A percentile compares a stretch with the other conserved stretches of the same genome.
Evolutionary conservation across 2,888 invertebrate species (phyloP).

Genomic region (Metellina segmentata): DNA sequence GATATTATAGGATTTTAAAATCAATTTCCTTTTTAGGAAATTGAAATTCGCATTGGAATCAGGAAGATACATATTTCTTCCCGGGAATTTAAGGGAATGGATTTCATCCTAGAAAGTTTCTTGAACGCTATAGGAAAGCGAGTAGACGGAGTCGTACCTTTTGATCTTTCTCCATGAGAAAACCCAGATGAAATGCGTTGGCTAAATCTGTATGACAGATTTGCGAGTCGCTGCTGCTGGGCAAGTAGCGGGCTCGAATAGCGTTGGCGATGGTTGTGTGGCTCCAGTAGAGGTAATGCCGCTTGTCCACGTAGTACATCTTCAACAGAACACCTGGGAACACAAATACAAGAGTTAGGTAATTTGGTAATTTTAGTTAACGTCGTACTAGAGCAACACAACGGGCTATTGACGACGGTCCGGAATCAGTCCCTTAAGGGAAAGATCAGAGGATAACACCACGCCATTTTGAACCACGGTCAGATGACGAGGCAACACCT

Average conservation of each 20-base stretch:
- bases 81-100: background rate
- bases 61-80: too few species aligned
- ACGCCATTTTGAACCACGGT: too few species aligned
- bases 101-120: background rate
- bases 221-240: constrained; percentile 63
- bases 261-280: constrained; percentile 76
- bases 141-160: constrained; percentile 60
- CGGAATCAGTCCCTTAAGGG: too few species aligned
- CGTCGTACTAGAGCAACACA: too few species aligned
- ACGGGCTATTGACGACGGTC: too few species aligned
- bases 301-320: constrained; percentile 78
- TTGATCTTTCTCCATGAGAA: constrained; percentile 77
- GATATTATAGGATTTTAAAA: too few species aligned
- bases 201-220: constrained; percentile 78
- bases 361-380: too few species aligned
- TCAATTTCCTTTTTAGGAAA: too few species aligned
- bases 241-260: constrained; percentile 76
- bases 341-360: background rate
- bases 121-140: background rate
- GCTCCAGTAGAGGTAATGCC: constrained; percentile 78
- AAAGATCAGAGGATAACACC: too few species aligned
- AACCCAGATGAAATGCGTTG: constrained; percentile 78
- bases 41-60: too few species aligned
- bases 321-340: constrained; percentile 76
- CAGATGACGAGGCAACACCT: too few species aligned